Evolutionary conservation across 2,113 vertebrate genomes (phyloP).

Genomic region (Nibea coibor): DNA sequence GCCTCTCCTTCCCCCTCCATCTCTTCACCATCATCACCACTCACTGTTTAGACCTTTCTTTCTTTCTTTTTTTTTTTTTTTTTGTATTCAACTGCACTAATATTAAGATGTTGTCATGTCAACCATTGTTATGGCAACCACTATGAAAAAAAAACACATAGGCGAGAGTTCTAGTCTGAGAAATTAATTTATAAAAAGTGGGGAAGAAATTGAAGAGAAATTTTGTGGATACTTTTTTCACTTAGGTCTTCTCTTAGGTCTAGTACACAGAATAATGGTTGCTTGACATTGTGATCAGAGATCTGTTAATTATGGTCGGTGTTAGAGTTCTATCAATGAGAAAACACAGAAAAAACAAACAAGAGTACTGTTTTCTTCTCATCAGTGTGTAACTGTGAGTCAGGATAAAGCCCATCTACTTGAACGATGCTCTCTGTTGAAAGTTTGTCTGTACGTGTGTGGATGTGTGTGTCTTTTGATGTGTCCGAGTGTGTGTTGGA

Average conservation of each 20-base stretch:
- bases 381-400: slow-evolving; percentile 79
- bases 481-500: slow-evolving; percentile 60
- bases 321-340: slow-evolving; percentile 70
- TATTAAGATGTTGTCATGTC: slow-evolving; percentile 73
- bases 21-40: slow-evolving; percentile 65
- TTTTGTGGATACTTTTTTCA: slow-evolving; percentile 66
- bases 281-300: slow-evolving; percentile 69
- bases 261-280: slow-evolving; percentile 70
- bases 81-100: slow-evolving; percentile 77
- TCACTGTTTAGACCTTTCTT: slow-evolving; percentile 64
- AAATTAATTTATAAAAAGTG: slow-evolving; percentile 59
- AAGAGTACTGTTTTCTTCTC: slow-evolving; percentile 76
- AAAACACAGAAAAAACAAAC: slow-evolving; percentile 62
- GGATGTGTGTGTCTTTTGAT: slow-evolving; percentile 41
- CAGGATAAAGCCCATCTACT: slow-evolving; percentile 80
- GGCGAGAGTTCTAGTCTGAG: slow-evolving; percentile 67
- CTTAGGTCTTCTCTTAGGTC: slow-evolving; percentile 65
- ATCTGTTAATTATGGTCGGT: slow-evolving; percentile 68
- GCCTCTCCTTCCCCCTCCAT: slow-evolving; percentile 43
- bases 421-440: slow-evolving; percentile 78
- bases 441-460: slow-evolving; percentile 58
- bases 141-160: slow-evolving; percentile 56
- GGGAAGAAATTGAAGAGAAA: slow-evolving; percentile 22
- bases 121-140: slow-evolving; percentile 72
- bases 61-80: slow-evolving; percentile 1